A percentile compares a stretch with the other conserved stretches of the same genome.
Evolutionary conservation across 1,140 invertebrate genomes (phyloP).

Genomic region (Aphidius ervi): DNA sequence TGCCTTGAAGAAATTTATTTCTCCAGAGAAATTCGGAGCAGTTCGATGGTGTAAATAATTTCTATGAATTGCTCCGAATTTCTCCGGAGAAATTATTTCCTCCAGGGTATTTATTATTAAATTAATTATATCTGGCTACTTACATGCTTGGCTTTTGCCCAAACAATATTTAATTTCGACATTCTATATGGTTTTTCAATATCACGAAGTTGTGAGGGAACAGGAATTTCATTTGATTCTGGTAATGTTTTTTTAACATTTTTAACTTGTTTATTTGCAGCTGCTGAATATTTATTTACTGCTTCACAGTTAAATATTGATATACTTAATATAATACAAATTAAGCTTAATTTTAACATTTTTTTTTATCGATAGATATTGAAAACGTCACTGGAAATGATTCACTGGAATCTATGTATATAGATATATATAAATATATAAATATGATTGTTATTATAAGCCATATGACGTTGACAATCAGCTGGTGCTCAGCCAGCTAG

Average conservation of each 20-base stretch:
- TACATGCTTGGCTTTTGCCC: constrained; percentile 80
- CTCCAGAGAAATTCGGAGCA: no score
- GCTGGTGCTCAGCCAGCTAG: no score
- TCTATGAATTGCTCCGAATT: no score
- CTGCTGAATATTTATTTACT: constrained; percentile 58
- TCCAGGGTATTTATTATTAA: neutral
- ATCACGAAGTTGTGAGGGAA: constrained; percentile 54
- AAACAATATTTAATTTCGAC: constrained; percentile 78
- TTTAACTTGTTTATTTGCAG: constrained; percentile 50
- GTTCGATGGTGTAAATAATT: no score
- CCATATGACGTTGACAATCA: no score
- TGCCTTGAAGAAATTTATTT: neutral
- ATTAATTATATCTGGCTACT: constrained; percentile 11
- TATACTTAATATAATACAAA: constrained; percentile 14
- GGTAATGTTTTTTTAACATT: constrained; percentile 26
- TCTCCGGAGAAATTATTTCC: no score
- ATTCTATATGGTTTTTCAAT: constrained; percentile 78
- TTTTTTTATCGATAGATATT: neutral
- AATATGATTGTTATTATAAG: no score
- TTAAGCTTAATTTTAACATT: constrained; percentile 16
- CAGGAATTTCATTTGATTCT: constrained; percentile 39
- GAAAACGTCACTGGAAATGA: no score
- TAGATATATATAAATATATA: no score
- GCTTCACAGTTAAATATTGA: constrained; percentile 27
- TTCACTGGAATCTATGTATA: no score